These are phyloP conservation scores for Periphyllus acericola DNA, from an alignment of 2,888 invertebrate species.

Conservation along the genomic window DNA sequence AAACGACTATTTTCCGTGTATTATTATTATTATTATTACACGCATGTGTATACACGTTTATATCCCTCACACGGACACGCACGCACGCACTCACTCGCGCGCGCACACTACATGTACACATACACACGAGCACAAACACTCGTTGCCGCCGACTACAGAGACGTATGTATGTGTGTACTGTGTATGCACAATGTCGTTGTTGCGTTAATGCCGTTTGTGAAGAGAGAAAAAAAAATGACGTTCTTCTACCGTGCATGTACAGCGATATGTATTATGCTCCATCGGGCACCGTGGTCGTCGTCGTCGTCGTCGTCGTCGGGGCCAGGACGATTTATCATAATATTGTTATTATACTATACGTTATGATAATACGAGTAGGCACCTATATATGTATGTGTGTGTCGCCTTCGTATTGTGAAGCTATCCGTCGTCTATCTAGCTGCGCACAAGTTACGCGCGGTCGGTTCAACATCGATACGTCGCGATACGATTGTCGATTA, in stretches of 20 bases:
- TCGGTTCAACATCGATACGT: too few relatives aligned
- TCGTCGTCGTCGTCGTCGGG: not conserved
- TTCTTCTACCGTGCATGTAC: not conserved
- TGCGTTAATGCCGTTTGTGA: too few relatives aligned
- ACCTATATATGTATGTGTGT: not conserved
- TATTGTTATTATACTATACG: not conserved
- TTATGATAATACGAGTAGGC: not conserved
- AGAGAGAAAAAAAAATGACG: too few relatives aligned
- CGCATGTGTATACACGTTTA: not conserved
- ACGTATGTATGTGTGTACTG: not conserved
- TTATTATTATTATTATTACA: not conserved
- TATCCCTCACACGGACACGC: not conserved
- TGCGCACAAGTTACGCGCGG: too few relatives aligned
- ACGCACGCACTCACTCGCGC: too few relatives aligned
- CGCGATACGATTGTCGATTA: too few relatives aligned
- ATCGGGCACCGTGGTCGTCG: not conserved
- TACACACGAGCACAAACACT: not conserved
- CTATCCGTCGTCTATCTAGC: too few relatives aligned
- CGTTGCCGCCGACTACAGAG: not conserved
- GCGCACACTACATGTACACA: too few relatives aligned
- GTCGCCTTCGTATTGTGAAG: too few relatives aligned
- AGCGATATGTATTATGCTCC: not conserved
- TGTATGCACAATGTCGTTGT: not conserved
- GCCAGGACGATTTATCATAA: not conserved
- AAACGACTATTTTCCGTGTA: not conserved